A percentile compares a stretch with the other conserved stretches of the same genome.
These are phyloP conservation scores for Lithophane ornitopus DNA, from an alignment of 2,888 invertebrate genomes.

Conservation along the genomic window DNA sequence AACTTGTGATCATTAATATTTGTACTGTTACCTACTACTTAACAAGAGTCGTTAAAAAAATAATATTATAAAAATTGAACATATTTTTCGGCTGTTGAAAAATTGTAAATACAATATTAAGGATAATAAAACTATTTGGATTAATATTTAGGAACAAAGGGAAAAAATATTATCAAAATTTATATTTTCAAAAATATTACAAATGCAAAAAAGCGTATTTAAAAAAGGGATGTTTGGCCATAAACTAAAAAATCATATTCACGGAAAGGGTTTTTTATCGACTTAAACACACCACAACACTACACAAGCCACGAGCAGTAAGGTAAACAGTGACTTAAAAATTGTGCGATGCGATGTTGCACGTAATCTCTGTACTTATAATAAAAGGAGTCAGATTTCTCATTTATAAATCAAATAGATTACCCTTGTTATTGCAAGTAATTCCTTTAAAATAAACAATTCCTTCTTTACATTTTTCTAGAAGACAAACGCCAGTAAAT, in stretches of 20 bases:
- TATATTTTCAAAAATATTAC: slow-evolving; percentile 91
- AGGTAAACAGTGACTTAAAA: slow-evolving; percentile 87
- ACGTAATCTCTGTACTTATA: slow-evolving; percentile 80
- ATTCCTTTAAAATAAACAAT: slow-evolving; percentile 36
- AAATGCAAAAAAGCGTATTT: slow-evolving; percentile 88
- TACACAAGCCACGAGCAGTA: slow-evolving; percentile 86
- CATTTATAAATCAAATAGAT: slow-evolving; percentile 63
- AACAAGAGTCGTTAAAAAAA: slow-evolving; percentile 91
- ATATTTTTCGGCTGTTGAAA: slow-evolving; percentile 91
- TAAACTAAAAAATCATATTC: slow-evolving; percentile 83
- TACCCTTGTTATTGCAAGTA: slow-evolving; percentile 50
- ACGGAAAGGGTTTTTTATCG: slow-evolving; percentile 87
- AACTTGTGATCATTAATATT: slow-evolving; percentile 92
- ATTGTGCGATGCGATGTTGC: slow-evolving; percentile 87
- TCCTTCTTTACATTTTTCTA: slow-evolving; percentile 61
- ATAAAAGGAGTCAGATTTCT: slow-evolving; percentile 83
- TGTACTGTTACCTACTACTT: slow-evolving; percentile 91
- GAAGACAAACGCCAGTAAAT: slow-evolving; percentile 45
- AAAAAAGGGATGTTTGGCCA: slow-evolving; percentile 89
- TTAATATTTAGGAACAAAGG: slow-evolving; percentile 90
- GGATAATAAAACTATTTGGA: slow-evolving; percentile 91
- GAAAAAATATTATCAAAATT: slow-evolving; percentile 91
- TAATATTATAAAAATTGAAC: slow-evolving; percentile 90
- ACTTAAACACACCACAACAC: slow-evolving; percentile 83
- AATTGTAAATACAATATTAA: slow-evolving; percentile 91